Percentiles rank a stretch among this genome's conserved stretches.
Evolutionary conservation across 2,888 invertebrate genomes (phyloP).

Genomic region (Coenonympha glycerion): DNA sequence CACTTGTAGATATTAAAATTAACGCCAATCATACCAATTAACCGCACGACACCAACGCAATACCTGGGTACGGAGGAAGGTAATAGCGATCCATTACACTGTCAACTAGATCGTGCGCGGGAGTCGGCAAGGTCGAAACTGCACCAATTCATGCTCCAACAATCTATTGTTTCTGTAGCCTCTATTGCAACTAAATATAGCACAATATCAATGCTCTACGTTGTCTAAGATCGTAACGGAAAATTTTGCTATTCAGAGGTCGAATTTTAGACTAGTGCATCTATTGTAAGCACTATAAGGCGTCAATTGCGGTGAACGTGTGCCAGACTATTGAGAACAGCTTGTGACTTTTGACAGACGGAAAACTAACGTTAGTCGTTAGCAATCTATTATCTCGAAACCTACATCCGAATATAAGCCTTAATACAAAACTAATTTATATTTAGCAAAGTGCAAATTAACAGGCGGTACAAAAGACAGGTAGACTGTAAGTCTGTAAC

Average conservation of each 20-base stretch:
- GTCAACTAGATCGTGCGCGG: slow-evolving; percentile 57
- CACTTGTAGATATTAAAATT: background rate
- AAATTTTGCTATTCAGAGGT: slow-evolving; percentile 21
- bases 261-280: slow-evolving; percentile 30
- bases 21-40: slow-evolving; percentile 8
- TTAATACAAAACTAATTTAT: slow-evolving; percentile 34
- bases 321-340: slow-evolving; percentile 41
- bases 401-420: slow-evolving; percentile 43
- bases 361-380: slow-evolving; percentile 50
- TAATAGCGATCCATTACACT: slow-evolving; percentile 60
- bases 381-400: slow-evolving; percentile 37
- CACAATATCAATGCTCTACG: slow-evolving; percentile 30
- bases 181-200: slow-evolving; percentile 42
- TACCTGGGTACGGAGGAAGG: slow-evolving; percentile 55
- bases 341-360: slow-evolving; percentile 49
- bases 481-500: slow-evolving; percentile 39
- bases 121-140: slow-evolving; percentile 63
- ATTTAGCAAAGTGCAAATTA: slow-evolving; percentile 8
- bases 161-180: slow-evolving; percentile 34
- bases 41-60: slow-evolving; percentile 14
- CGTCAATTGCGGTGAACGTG: slow-evolving; percentile 35
- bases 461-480: slow-evolving; percentile 20
- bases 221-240: slow-evolving; percentile 19
- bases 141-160: slow-evolving; percentile 50
- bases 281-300: slow-evolving; percentile 36